Base-by-base conservation (phyloP, 2,797 vertebrate genomes). In the Gambusia yucatana region DNA sequence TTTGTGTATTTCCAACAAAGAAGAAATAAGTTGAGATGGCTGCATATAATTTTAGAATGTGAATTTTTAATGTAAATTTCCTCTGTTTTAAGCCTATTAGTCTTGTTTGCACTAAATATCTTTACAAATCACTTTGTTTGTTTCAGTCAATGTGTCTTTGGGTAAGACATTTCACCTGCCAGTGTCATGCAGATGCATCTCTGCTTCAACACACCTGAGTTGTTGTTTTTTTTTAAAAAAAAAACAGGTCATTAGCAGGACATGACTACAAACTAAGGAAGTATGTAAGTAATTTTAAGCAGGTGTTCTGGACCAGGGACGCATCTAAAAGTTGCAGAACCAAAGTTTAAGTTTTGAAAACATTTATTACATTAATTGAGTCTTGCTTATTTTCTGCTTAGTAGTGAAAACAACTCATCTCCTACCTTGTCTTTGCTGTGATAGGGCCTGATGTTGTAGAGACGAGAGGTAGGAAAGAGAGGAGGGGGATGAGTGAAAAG, bases 401-500 rank as follows among this genome's bases (percentile, higher is more conserved):
- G 10, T 43, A 10, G 39, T n/a, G n/a, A 6, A 43, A 43, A 69
- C 39, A 17, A 72, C 36, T 44, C 33, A 9, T 55, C 17, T 82
- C 78, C 79, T 82, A 95, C 97, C 96, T 97, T 96, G 95, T 97
- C 97, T 90, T 93, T 95, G 77, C 82, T 94, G 83, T 95, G 95
- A 87, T 96, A 96, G 0, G 96, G 96, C 55, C 96, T 95, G 88
- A 97, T 94, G 85, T 96, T 91, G 81, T 97, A 97, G 46, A 95
- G 93, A 67, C 96, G 96, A 69, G 95, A 94, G 77, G 96, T 96
- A 0, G 96, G 97, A 86, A 97, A 97, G 81, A 97, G 96, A 0
- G 97, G 96, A 46, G 97, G 97, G 36, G 97, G 96, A 69, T 97
- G 97, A 79, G 94, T 96, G 89, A 97, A 97, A 61, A 97, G 95